phyloP scores from a whole-genome alignment of 2,888 invertebrate genomes.

The Drosophila phalerata region DNA sequence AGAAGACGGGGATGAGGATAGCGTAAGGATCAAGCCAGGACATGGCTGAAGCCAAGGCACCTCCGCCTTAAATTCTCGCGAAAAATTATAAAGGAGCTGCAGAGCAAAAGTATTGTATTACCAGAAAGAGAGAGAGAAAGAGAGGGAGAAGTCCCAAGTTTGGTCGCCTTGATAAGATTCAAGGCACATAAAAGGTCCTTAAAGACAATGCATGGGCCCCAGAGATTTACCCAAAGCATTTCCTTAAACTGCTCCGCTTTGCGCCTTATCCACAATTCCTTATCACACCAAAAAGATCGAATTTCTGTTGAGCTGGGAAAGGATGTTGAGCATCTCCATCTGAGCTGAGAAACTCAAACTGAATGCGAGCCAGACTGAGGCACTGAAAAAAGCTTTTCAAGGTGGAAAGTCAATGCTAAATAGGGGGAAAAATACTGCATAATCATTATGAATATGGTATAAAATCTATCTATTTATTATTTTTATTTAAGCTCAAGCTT shows the following conservation, averaged over 20 bases:
- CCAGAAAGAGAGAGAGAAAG: conserved; percentile 15
- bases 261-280: conserved; percentile 59
- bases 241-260: conserved; percentile 57
- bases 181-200: conserved; percentile 67
- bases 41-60: conserved; percentile 55
- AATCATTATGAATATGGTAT: neutral
- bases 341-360: neutral
- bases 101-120: conserved; percentile 66
- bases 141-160: conserved; percentile 50
- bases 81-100: conserved; percentile 76
- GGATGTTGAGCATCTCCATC: conserved; percentile 45
- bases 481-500: no score
- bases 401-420: conserved; percentile 55
- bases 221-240: conserved; percentile 47
- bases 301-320: conserved; percentile 70
- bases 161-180: conserved; percentile 69
- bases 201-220: conserved; percentile 59
- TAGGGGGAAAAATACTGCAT: conserved; percentile 12
- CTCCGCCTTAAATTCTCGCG: conserved; percentile 79
- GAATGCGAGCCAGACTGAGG: conserved; percentile 3
- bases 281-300: conserved; percentile 76
- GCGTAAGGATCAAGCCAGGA: conserved; percentile 43
- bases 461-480: neutral
- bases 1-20: conserved; percentile 40
- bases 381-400: conserved; percentile 3